Base-by-base conservation (phyloP, 2,797 vertebrate genomes). In the Bovichtus variegatus region DNA sequence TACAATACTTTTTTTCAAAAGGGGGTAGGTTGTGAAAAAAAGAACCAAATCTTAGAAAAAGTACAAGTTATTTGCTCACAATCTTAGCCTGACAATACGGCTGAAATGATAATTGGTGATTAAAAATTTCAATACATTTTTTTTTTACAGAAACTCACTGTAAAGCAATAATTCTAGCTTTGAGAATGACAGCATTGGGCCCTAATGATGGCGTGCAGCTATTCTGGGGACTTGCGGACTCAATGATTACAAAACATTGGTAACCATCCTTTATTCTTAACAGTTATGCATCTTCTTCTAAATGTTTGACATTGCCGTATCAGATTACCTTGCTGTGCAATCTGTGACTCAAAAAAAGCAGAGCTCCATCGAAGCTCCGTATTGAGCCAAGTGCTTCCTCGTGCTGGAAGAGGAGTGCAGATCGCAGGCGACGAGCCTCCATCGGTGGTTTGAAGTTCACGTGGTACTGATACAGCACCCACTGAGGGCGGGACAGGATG, bases 391-490 rank as follows among this genome's bases (percentile, higher is more conserved):
- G 92, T 0, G 87, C 50, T 7, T 97, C 94, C 3, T 96, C 95
- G 0, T 99, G 98, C n/a, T 97, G 96, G 62, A 92, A 97, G 8
- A 99, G 96, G 27, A 99, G 94, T 0, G 96, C 97, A 0, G 93
- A 87, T 59, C 96, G 96, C 59, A 99, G 84, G 11, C 97, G 95
- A 0, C 96, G 95, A 1, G 97, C 95, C 89, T 99, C 98, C 96
- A 99, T 96, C 9, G 94, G 89, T 0, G 98, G 98, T 1, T 92
- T 97, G 54, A 93, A 99, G 90, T 91, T 94, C 29, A 99, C 92
- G 2, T 99, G 97, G 73, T 99, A 99, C 89, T 99, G 98, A 79
- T 96, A 99, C 0, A 99, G 89, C 49, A 94, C 93, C 98, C 98
- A 99, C 72, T 97, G 95, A 0, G 98, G 98, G 0, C 97, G 96